These are phyloP conservation scores for Pelusios castaneus DNA, from an alignment of 2,113 vertebrate genomes.

Conservation along the genomic window DNA sequence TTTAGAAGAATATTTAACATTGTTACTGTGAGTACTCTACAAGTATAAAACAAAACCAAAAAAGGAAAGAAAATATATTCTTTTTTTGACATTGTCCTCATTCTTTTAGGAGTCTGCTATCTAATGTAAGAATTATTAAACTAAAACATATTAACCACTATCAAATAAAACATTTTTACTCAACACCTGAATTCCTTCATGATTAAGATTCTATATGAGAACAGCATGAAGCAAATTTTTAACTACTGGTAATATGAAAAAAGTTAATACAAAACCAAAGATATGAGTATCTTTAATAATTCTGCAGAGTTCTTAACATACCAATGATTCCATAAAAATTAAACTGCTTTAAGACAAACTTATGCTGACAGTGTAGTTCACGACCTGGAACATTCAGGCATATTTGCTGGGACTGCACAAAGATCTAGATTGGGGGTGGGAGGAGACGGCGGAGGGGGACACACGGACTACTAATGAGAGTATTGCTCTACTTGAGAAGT, in stretches of 20 bases:
- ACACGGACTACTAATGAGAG: neutral
- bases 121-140: neutral
- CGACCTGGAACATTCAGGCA: neutral
- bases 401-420: neutral
- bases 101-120: neutral
- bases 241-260: neutral
- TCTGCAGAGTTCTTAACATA: neutral
- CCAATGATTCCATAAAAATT: neutral
- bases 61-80: neutral
- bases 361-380: neutral
- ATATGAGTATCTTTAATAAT: neutral
- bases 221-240: neutral
- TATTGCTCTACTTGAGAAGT: neutral
- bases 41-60: neutral
- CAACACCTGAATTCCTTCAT: neutral
- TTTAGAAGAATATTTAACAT: neutral
- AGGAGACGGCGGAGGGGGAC: too few species aligned
- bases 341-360: neutral
- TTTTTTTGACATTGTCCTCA: neutral
- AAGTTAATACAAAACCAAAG: neutral
- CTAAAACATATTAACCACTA: neutral
- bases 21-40: neutral
- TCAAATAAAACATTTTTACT: neutral
- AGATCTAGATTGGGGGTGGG: neutral
- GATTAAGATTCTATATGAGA: neutral